phyloP scores from a whole-genome alignment of 2,113 vertebrate species.

The Apteryx mantelli region DNA sequence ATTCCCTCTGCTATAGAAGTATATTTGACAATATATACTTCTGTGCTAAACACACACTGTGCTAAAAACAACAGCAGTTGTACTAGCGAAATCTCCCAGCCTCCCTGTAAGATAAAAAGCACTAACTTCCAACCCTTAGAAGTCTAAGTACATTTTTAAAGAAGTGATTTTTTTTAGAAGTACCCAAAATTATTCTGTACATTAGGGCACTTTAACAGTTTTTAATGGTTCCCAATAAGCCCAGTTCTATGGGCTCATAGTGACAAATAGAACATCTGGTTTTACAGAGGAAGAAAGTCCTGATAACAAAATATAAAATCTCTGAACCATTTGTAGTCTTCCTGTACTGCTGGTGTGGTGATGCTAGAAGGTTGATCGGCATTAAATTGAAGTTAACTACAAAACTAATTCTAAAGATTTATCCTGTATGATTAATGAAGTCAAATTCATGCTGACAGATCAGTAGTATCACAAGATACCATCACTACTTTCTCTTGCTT shows the following conservation, averaged over 20 bases:
- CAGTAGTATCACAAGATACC: neutral
- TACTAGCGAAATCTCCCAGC: neutral
- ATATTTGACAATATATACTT: neutral
- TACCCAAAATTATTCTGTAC: neutral
- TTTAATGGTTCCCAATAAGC: neutral
- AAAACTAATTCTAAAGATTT: neutral
- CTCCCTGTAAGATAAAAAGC: neutral
- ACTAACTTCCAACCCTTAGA: neutral
- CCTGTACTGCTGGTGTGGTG: neutral
- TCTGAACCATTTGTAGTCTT: neutral
- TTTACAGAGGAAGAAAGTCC: neutral
- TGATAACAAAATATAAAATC: neutral
- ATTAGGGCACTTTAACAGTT: neutral
- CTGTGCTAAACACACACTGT: neutral
- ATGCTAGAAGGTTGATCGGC: neutral
- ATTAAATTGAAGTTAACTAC: neutral
- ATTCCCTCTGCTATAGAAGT: neutral
- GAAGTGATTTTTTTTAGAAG: neutral
- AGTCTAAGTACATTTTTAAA: neutral
- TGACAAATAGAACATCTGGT: neutral
- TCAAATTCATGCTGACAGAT: neutral
- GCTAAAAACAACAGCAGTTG: neutral
- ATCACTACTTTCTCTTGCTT: neutral
- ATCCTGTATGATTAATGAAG: neutral
- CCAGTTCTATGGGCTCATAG: neutral